A percentile compares a stretch with the other conserved stretches of the same genome.
Conservation (phyloP, 2,888 invertebrate species). For the Aphelenchoides bicaudatus region DNA sequence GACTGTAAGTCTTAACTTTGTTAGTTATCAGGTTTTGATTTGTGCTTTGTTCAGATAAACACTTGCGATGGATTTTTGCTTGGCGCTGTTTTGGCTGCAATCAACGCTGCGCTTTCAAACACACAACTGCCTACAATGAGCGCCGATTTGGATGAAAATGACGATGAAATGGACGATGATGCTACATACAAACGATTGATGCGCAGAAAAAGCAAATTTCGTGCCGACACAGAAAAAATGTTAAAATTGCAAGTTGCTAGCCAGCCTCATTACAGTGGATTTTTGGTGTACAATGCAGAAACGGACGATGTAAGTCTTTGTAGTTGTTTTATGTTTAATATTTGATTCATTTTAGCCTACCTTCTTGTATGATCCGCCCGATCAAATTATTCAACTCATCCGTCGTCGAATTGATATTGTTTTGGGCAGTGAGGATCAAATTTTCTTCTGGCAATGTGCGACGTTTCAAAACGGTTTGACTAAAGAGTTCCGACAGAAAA, state of each 20-base stretch:
- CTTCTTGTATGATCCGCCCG: conserved; percentile 3
- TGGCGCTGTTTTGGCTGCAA: conserved; percentile 6
- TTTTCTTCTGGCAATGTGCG: conserved; percentile 14
- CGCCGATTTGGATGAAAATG: background rate
- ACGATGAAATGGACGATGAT: conserved; percentile 4
- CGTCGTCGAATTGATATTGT: conserved; percentile 7
- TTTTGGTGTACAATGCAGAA: conserved; percentile 9
- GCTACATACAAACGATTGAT: background rate
- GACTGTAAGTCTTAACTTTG: no score
- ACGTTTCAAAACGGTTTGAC: background rate
- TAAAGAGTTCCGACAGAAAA: conserved; percentile 1
- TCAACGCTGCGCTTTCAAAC: conserved; percentile 10
- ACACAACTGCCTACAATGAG: background rate
- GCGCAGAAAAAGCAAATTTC: background rate
- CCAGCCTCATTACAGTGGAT: conserved; percentile 3
- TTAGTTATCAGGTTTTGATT: background rate
- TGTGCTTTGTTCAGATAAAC: conserved; percentile 9
- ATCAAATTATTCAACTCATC: background rate
- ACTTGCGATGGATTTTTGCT: conserved; percentile 17
- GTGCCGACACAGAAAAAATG: conserved; percentile 10
- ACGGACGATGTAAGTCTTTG: conserved; percentile 13
- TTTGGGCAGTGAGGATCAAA: background rate
- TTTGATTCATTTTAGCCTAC: conserved; percentile 15
- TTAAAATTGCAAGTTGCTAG: background rate
- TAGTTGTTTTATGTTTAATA: background rate